Evolutionary conservation across 64 coral and sea anemone species (phyloP).

Genomic region (Montipora efflorescens): DNA sequence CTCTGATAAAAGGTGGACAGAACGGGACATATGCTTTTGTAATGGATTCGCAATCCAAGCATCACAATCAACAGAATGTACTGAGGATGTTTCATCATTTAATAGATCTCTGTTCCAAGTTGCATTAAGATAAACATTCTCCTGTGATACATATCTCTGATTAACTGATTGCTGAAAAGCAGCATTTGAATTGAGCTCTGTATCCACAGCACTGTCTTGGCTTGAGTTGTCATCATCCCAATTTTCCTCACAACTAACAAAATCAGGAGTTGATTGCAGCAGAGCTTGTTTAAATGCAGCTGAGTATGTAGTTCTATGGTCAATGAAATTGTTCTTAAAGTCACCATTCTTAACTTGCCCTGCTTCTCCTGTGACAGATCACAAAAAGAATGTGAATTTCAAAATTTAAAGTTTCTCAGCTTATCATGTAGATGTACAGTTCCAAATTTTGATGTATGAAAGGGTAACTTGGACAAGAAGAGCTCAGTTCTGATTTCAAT

Average conservation of each 20-base stretch:
- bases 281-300: neutral
- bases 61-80: conserved; percentile 15
- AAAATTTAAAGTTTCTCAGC: too few species aligned
- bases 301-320: neutral
- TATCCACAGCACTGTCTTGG: neutral
- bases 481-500: too few species aligned
- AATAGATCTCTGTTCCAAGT: neutral
- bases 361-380: too few species aligned
- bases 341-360: neutral
- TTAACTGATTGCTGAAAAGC: neutral
- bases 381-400: too few species aligned
- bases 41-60: neutral
- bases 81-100: conserved; percentile 24
- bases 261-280: too few species aligned
- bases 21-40: neutral
- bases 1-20: conserved; percentile 49
- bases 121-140: neutral
- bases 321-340: neutral
- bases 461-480: too few species aligned
- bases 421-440: too few species aligned
- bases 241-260: neutral
- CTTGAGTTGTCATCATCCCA: conserved; percentile 40
- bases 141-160: neutral
- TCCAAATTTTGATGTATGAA: too few species aligned
- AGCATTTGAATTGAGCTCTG: neutral